Evolutionary conservation across 2,888 invertebrate species (phyloP), one percentile per base, ranked within the genome.

Genomic region (Portevinia maculata): DNA sequence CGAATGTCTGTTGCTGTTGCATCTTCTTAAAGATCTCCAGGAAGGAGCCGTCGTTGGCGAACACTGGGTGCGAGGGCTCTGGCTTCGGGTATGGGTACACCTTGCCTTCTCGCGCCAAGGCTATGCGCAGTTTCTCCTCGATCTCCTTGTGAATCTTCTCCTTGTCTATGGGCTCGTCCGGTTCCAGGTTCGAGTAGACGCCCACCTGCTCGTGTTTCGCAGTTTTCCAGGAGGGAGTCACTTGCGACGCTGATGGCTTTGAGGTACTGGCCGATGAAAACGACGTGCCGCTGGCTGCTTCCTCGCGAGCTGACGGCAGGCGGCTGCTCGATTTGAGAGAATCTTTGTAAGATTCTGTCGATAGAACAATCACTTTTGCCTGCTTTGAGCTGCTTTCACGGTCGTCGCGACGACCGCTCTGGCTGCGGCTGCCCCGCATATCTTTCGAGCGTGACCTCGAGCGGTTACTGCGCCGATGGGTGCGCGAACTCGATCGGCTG

Each of bases 11-110:
- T 17, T 86, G 86, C 46, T 92, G 91, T 60, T 92, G 91, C 95
- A 97, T 95, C 89, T 95, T 96, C 90, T 97, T 97, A 87, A 97
- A 97, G 93, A 97, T 95, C 89, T 97, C 97, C 87, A 97, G 92
- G 88, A 97, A 97, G 84, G 96, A 96, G 2, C 97, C 97, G 88
- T 97, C 97, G 89, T 97, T 97, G 17, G 90, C 91, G 67, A 91
- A 91, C 0, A 91, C 89, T 0, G 91, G 90, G 86, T 90, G 91
- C 15, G 90, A 89, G 0, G 89, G 88, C 88, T 95, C 96, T 0
- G 94, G 93, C 87, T 96, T 94, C 11, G 93, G 93, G 2, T 92
- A 90, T 67, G 92, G 93, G 64, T 93, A 91, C 0, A 90, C 87
- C 85, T 91, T 91, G 7, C 91, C 91, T 34, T 91, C 90, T 46